Evolutionary conservation across 2,113 vertebrate species (phyloP).

Genomic region (Euleptes europaea): DNA sequence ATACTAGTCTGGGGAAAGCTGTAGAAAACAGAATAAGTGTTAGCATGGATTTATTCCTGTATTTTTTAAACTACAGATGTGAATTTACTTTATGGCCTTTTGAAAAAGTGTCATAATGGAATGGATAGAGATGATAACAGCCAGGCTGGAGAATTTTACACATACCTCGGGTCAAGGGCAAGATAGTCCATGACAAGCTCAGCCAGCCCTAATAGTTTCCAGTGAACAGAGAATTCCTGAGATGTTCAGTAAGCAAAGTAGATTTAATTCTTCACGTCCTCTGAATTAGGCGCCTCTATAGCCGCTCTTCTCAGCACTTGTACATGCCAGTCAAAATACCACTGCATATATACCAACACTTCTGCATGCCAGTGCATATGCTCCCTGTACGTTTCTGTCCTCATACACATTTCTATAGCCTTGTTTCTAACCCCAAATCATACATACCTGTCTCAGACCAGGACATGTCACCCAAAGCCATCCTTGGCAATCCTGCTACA

Average conservation of each 20-base stretch:
- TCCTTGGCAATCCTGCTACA: background rate
- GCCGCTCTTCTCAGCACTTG: background rate
- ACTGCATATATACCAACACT: background rate
- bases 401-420: background rate
- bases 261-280: background rate
- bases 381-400: background rate
- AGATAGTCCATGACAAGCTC: background rate
- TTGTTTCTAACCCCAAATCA: background rate
- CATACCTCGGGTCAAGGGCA: no score
- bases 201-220: background rate
- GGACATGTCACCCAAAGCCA: background rate
- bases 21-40: background rate
- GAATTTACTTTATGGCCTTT: background rate
- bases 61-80: background rate
- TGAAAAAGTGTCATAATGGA: background rate
- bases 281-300: background rate
- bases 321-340: background rate
- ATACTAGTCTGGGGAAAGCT: background rate
- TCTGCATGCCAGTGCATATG: background rate
- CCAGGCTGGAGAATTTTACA: background rate
- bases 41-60: no score
- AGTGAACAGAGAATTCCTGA: background rate
- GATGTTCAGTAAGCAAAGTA: background rate
- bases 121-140: background rate
- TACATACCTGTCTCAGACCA: background rate